Conservation (phyloP, 2,113 vertebrate species). For the Recurvirostra avosetta region DNA sequence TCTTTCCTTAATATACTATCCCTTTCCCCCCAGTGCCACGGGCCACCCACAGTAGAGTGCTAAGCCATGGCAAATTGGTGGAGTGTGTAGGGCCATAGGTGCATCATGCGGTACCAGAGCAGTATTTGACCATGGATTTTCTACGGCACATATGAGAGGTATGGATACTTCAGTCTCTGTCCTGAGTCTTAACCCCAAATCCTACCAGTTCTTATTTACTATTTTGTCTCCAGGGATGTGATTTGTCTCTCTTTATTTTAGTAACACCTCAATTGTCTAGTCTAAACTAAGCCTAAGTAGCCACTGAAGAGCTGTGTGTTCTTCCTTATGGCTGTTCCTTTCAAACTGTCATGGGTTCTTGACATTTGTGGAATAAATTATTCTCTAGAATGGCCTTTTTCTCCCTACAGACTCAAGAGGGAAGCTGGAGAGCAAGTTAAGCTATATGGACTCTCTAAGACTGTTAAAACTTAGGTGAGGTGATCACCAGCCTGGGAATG, state of each 20-base stretch:
- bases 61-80: not conserved
- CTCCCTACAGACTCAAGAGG: not conserved
- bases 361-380: not conserved
- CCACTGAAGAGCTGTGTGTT: not conserved
- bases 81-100: not conserved
- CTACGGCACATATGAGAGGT: not conserved
- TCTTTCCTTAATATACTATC: fast-evolving
- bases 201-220: not conserved
- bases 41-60: fast-evolving
- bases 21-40: not conserved
- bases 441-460: not conserved
- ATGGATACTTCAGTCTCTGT: not conserved
- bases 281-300: not conserved
- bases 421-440: not conserved
- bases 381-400: not conserved
- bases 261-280: not conserved
- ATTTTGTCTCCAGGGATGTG: fast-evolving
- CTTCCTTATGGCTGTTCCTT: not conserved
- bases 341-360: not conserved
- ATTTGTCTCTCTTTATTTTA: not conserved
- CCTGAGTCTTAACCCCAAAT: not conserved
- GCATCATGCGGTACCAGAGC: not conserved
- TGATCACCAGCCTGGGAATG: not conserved
- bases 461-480: not conserved
- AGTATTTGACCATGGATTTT: not conserved